These are phyloP conservation scores for Albula glossodonta DNA, from an alignment of 2,113 vertebrate species.

Conservation along the genomic window DNA sequence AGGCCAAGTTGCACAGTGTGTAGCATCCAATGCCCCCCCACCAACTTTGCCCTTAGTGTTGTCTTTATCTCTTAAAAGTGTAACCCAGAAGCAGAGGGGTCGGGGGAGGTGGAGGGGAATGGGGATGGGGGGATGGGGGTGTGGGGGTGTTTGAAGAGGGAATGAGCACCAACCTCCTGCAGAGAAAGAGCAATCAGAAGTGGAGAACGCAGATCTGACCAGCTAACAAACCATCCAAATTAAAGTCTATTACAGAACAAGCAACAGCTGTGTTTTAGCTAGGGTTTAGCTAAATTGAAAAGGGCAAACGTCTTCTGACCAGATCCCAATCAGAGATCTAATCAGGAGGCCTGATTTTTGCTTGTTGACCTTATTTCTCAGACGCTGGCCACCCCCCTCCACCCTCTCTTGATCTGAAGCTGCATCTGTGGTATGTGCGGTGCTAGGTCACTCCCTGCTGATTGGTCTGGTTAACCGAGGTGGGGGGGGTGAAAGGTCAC, in stretches of 20 bases:
- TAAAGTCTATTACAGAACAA: not conserved
- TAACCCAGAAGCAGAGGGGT: too few relatives aligned
- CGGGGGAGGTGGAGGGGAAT: not conserved
- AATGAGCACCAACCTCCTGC: conserved; percentile 41
- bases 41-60: too few relatives aligned
- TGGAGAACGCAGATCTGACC: conserved; percentile 57
- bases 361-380: not conserved
- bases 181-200: conserved; percentile 59
- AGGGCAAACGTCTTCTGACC: not conserved
- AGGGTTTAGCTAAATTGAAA: not conserved
- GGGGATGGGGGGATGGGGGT: not conserved
- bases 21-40: too few relatives aligned
- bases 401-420: too few relatives aligned
- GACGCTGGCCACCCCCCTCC: not conserved
- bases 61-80: too few relatives aligned
- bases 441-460: too few relatives aligned
- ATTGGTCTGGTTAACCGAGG: too few relatives aligned
- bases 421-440: too few relatives aligned
- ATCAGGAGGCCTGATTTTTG: not conserved
- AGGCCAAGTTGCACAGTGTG: too few relatives aligned
- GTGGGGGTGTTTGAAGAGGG: conserved; percentile 43
- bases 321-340: conserved; percentile 1
- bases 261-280: not conserved
- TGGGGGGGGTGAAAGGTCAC: too few relatives aligned
- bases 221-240: conserved; percentile 47